Evolutionary conservation across 2,113 vertebrate species (phyloP).

Genomic region (Paradoxurus hermaphroditus): DNA sequence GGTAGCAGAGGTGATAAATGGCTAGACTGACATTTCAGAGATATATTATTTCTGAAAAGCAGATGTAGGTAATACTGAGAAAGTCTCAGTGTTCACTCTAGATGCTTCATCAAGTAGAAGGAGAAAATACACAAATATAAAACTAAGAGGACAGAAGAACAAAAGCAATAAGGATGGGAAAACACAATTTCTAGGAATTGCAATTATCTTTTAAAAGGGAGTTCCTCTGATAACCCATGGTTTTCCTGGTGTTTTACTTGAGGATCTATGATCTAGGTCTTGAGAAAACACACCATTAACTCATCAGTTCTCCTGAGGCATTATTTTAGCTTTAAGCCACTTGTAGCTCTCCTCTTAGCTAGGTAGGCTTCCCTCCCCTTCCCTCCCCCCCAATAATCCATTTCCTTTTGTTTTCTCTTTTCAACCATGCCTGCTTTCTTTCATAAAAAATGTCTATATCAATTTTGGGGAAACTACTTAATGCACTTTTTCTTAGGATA

Average conservation of each 20-base stretch:
- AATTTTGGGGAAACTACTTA: neutral
- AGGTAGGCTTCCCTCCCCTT: neutral
- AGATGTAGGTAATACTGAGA: neutral
- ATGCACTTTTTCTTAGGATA: neutral
- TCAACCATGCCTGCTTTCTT: neutral
- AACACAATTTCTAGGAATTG: neutral
- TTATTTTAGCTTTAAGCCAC: neutral
- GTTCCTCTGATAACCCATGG: neutral
- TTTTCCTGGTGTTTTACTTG: conserved; percentile 10
- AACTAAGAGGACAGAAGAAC: neutral
- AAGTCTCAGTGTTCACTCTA: neutral
- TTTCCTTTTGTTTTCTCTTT: neutral
- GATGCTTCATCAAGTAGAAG: neutral
- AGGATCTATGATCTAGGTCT: neutral
- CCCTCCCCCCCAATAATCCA: neutral
- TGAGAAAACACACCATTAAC: conserved; percentile 8
- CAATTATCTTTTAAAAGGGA: neutral
- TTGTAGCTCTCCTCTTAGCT: neutral
- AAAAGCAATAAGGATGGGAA: neutral
- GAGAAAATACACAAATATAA: neutral
- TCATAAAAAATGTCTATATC: neutral
- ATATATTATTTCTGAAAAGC: neutral
- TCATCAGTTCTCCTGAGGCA: neutral
- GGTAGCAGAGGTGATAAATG: neutral
- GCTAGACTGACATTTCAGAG: neutral